Evolutionary conservation across 2,797 vertebrate species (phyloP).

Genomic region (Acridotheres tristis): DNA sequence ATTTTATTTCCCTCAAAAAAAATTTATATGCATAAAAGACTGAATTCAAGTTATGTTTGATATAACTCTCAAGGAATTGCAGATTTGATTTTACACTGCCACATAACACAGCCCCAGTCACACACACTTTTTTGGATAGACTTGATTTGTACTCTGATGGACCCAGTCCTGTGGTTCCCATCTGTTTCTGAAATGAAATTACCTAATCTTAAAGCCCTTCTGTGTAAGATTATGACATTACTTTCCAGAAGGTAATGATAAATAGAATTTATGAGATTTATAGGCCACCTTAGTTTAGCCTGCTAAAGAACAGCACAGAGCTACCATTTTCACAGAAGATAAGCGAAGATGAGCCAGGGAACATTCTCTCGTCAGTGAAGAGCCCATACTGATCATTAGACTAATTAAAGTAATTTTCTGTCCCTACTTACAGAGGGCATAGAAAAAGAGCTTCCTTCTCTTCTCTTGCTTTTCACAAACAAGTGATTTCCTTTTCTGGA

Average conservation of each 20-base stretch:
- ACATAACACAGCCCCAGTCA: neutral
- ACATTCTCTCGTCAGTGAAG: neutral
- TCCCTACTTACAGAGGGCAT: neutral
- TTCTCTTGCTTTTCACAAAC: neutral
- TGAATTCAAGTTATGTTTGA: neutral
- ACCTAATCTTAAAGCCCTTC: neutral
- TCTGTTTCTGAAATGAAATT: conserved; percentile 18
- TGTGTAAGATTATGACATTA: neutral
- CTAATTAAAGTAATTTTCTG: conserved; percentile 3
- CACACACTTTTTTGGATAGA: neutral
- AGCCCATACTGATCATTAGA: neutral
- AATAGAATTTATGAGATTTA: neutral
- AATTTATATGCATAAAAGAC: neutral
- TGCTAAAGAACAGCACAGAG: neutral
- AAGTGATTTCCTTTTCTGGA: neutral
- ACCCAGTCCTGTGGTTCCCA: neutral
- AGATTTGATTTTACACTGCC: neutral
- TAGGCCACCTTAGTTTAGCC: neutral
- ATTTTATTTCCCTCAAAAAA: neutral
- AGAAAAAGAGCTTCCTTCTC: neutral
- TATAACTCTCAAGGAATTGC: neutral
- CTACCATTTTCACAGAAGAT: neutral
- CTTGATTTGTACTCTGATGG: neutral
- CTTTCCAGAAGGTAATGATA: neutral
- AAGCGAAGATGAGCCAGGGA: neutral